Evolutionary conservation across 2,888 invertebrate genomes (phyloP).

Genomic region (Scelioninae gen. 2): DNA sequence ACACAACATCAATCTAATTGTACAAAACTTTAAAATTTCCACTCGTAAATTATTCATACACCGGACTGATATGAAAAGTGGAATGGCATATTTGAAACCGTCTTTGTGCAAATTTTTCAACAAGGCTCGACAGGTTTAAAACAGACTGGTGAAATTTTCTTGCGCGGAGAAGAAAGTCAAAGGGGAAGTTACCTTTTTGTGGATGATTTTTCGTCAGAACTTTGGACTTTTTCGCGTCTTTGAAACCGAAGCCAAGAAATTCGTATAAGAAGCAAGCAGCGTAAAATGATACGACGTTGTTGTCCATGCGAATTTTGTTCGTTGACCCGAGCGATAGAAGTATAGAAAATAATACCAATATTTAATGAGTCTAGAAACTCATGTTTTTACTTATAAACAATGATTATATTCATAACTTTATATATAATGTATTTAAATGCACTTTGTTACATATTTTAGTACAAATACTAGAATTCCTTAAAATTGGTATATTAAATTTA

Average conservation of each 20-base stretch:
- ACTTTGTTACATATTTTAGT: too few relatives aligned
- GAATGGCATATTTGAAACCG: background rate
- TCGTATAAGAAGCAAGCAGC: conserved; percentile 5
- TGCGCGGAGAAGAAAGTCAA: too few relatives aligned
- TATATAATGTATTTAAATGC: too few relatives aligned
- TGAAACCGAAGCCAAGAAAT: conserved; percentile 17
- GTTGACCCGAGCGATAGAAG: background rate
- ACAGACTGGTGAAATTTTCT: conserved; percentile 1
- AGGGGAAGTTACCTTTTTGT: conserved; percentile 3
- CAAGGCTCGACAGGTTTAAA: conserved; percentile 9
- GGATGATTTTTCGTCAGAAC: background rate
- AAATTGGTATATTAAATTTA: too few relatives aligned
- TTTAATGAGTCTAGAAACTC: background rate
- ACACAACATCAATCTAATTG: conserved; percentile 29
- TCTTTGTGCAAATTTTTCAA: background rate
- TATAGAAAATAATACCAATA: background rate
- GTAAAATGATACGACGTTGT: conserved; percentile 23
- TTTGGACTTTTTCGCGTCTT: conserved; percentile 3
- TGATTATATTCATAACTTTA: too few relatives aligned
- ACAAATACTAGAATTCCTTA: too few relatives aligned
- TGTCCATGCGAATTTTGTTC: conserved; percentile 14
- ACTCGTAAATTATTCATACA: conserved; percentile 11
- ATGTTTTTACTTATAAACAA: background rate
- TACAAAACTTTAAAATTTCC: conserved; percentile 3
- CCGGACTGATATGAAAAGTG: conserved; percentile 7